phyloP scores from a whole-genome alignment of 2,797 vertebrate species.

The Sebastes trivittatus region DNA sequence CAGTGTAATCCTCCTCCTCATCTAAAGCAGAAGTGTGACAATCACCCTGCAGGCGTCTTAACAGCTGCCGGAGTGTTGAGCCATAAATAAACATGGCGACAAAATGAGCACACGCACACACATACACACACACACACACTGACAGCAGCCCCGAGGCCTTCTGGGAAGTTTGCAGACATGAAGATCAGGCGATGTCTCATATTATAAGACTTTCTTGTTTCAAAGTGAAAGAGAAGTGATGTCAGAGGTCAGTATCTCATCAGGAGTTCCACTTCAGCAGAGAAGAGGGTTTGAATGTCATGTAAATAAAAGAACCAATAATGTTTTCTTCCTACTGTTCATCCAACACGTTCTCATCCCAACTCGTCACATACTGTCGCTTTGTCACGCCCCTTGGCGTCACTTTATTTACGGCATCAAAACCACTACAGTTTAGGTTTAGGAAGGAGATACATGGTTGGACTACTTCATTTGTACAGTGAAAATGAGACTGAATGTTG shows the following conservation, averaged over 20 bases:
- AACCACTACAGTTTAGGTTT: too few species aligned
- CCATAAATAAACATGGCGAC: slow-evolving; percentile 65
- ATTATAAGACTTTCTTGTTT: not conserved
- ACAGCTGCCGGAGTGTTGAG: slow-evolving; percentile 56
- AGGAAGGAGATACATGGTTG: too few species aligned
- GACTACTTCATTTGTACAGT: too few species aligned
- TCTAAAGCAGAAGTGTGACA: slow-evolving; percentile 47
- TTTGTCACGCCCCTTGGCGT: too few species aligned
- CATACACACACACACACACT: not conserved
- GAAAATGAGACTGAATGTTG: too few species aligned
- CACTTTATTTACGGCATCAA: too few species aligned
- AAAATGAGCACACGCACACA: not conserved
- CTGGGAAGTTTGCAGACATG: not conserved
- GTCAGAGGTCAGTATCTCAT: not conserved
- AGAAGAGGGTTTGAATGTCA: not conserved
- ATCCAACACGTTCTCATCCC: not conserved
- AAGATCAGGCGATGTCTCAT: not conserved
- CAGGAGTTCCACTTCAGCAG: not conserved
- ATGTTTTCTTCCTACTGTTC: not conserved
- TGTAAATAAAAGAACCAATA: not conserved
- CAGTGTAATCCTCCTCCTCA: slow-evolving; percentile 3
- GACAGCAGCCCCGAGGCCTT: not conserved
- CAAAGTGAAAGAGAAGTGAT: not conserved
- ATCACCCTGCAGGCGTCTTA: slow-evolving; percentile 50
- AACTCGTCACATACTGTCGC: too few species aligned